Conservation (phyloP, 2,113 vertebrate genomes). For the Python bivittatus region DNA sequence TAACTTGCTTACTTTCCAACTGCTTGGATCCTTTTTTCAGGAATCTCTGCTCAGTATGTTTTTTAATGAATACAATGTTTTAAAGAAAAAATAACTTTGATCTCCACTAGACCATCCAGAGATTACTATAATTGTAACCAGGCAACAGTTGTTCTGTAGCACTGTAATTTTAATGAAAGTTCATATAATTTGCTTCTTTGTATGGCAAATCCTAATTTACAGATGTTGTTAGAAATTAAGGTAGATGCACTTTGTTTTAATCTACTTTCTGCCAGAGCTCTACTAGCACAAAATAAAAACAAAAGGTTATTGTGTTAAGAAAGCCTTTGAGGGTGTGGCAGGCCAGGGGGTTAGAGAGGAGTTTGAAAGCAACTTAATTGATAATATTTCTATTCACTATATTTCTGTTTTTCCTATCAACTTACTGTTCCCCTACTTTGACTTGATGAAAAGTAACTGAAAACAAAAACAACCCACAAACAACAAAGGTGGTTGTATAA, state of each 20-base stretch:
- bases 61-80: constrained; percentile 33
- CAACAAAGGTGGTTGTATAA: not conserved
- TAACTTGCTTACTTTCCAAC: not conserved
- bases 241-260: constrained; percentile 51
- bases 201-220: constrained; percentile 66
- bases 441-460: constrained; percentile 24
- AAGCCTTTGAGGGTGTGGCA: constrained; percentile 16
- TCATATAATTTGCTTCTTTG: constrained; percentile 62
- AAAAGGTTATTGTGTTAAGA: constrained; percentile 54
- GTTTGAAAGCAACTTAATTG: constrained; percentile 36
- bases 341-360: not conserved
- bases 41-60: constrained; percentile 22
- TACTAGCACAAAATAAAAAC: constrained; percentile 55
- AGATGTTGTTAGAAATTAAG: constrained; percentile 57
- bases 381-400: constrained; percentile 37
- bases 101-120: constrained; percentile 37
- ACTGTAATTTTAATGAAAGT: constrained; percentile 62
- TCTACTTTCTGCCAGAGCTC: constrained; percentile 56
- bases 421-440: constrained; percentile 17
- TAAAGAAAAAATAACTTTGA: constrained; percentile 29
- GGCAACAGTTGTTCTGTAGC: constrained; percentile 47
- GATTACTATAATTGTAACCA: constrained; percentile 60
- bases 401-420: constrained; percentile 31
- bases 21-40: not conserved
- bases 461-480: constrained; percentile 2